phyloP scores from a whole-genome alignment of 2,113 vertebrate species.

The Salvelinus namaycush region DNA sequence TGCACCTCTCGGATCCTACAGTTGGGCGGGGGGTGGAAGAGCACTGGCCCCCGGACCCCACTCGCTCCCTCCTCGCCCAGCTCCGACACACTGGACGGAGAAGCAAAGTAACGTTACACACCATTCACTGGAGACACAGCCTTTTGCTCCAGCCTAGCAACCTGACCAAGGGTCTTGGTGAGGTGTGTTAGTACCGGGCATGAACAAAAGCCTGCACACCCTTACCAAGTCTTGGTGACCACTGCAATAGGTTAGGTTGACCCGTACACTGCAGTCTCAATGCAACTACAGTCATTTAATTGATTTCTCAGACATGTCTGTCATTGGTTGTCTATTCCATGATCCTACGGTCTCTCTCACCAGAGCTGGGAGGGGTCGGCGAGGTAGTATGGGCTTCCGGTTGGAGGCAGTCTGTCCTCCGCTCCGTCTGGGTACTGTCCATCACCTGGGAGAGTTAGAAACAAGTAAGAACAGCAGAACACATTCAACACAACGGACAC shows the following conservation, averaged over 20 bases:
- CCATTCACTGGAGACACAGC: not conserved
- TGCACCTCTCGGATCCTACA: constrained; percentile 78
- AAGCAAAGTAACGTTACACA: not conserved
- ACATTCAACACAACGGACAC: not conserved
- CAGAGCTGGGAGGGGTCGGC: constrained; percentile 76
- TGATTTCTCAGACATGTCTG: too few species aligned
- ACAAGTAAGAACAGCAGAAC: not conserved
- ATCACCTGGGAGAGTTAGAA: constrained; percentile 59
- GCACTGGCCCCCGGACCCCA: constrained; percentile 71
- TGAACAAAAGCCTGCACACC: too few species aligned
- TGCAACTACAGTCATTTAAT: too few species aligned
- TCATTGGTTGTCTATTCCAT: not conserved
- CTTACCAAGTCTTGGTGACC: too few species aligned
- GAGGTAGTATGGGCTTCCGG: constrained; percentile 75
- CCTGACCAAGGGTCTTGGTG: too few species aligned
- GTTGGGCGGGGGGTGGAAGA: constrained; percentile 76
- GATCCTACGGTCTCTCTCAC: constrained; percentile 44
- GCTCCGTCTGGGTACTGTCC: constrained; percentile 73
- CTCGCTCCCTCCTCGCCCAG: constrained; percentile 72
- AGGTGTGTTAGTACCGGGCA: too few species aligned
- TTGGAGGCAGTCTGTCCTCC: constrained; percentile 70
- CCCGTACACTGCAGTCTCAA: too few species aligned
- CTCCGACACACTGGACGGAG: constrained; percentile 67
- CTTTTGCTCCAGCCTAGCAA: too few species aligned
- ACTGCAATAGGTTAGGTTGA: too few species aligned